phyloP scores from a whole-genome alignment of 1,140 invertebrate genomes.

The Aphelinus atriplicis region DNA sequence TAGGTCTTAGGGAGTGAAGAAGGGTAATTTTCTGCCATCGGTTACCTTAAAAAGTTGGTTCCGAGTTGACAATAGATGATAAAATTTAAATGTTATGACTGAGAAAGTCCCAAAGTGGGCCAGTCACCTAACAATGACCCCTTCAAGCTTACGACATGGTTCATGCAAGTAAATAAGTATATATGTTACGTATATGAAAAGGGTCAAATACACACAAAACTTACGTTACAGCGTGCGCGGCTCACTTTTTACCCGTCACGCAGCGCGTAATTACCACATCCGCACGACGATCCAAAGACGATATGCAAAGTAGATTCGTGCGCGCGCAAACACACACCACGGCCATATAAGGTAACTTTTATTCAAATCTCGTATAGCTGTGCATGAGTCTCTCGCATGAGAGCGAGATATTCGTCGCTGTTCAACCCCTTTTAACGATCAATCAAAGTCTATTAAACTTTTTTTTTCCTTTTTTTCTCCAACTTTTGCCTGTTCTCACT shows the following conservation, averaged over 20 bases:
- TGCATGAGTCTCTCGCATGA: neutral
- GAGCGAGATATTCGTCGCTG: constrained; percentile 5
- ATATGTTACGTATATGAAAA: no score
- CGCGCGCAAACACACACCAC: neutral
- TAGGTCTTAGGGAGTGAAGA: no score
- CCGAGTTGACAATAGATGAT: no score
- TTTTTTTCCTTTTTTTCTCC: neutral
- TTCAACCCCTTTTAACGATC: constrained; percentile 10
- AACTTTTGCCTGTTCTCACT: no score
- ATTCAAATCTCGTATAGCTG: neutral
- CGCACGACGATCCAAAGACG: constrained; percentile 16
- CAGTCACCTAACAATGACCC: constrained; percentile 16
- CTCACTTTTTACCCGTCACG: constrained; percentile 29
- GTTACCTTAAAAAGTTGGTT: no score
- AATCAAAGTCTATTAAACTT: constrained; percentile 30
- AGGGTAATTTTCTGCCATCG: no score
- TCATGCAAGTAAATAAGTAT: no score
- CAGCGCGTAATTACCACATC: constrained; percentile 35
- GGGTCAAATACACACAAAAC: neutral
- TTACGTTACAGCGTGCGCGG: neutral
- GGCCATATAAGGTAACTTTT: no score
- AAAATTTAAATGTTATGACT: no score
- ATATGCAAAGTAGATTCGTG: constrained; percentile 30
- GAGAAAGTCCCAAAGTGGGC: constrained; percentile 1
- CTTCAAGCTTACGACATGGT: neutral